Evolutionary conservation across 1,140 invertebrate species (phyloP).

Genomic region (Cydia splendana): DNA sequence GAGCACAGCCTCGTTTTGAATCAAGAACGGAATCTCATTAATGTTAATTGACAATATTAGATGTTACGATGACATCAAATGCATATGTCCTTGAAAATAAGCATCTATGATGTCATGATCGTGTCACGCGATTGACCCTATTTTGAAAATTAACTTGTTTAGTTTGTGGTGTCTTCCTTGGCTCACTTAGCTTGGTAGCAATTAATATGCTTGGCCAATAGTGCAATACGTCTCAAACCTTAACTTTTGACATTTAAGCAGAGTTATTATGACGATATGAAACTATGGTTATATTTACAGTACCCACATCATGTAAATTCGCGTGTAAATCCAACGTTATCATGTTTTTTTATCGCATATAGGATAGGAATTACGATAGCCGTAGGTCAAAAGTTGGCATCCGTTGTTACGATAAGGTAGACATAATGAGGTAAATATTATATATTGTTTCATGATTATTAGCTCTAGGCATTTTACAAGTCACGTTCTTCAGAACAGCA

Average conservation of each 20-base stretch:
- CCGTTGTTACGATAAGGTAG: background rate
- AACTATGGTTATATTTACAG: background rate
- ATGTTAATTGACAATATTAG: slow-evolving; percentile 26
- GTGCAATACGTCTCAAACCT: slow-evolving; percentile 10
- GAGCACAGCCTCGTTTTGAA: slow-evolving; percentile 42
- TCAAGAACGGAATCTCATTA: slow-evolving; percentile 39
- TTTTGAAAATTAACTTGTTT: slow-evolving; percentile 25
- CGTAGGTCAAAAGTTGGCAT: background rate
- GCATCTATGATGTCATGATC: slow-evolving; percentile 22
- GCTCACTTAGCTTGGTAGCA: slow-evolving; percentile 18
- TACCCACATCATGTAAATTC: background rate
- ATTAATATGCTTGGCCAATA: slow-evolving; percentile 10
- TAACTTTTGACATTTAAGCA: slow-evolving; percentile 19
- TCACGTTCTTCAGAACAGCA: background rate
- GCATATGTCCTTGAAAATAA: slow-evolving; percentile 29
- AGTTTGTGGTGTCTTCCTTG: slow-evolving; percentile 22
- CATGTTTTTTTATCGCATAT: background rate
- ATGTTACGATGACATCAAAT: slow-evolving; percentile 11
- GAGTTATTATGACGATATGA: background rate
- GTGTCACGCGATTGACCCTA: slow-evolving; percentile 10
- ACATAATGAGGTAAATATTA: background rate
- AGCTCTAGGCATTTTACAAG: background rate
- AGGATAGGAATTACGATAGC: background rate
- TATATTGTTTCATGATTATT: background rate
- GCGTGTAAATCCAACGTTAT: background rate